phyloP scores from a whole-genome alignment of 2,113 vertebrate genomes.

The Actinemys pallida region DNA sequence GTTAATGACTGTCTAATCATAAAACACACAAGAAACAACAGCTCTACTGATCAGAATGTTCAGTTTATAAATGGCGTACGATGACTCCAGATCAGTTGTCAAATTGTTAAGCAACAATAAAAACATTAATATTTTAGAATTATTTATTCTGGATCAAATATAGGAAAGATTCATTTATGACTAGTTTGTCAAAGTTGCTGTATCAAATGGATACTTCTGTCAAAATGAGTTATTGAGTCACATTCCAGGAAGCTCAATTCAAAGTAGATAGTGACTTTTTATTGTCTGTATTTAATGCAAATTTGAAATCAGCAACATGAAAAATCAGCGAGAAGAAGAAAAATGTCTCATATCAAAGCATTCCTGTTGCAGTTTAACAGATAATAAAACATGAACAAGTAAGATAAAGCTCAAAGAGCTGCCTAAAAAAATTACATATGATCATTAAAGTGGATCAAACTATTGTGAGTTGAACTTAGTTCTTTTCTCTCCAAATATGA shows the following conservation, averaged over 20 bases:
- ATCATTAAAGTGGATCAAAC: background rate
- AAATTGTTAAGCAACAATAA: background rate
- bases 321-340: background rate
- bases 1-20: background rate
- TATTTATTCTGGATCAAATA: background rate
- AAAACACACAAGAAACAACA: background rate
- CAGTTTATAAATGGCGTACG: background rate
- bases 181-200: background rate
- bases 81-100: background rate
- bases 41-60: background rate
- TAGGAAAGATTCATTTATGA: background rate
- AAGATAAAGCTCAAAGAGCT: background rate
- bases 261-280: background rate
- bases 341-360: background rate
- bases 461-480: background rate
- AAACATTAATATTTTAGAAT: background rate
- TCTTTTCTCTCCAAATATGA: rapidly evolving
- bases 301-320: background rate
- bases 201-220: rapidly evolving
- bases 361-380: background rate
- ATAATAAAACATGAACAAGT: rapidly evolving
- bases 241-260: background rate
- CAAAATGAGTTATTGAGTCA: background rate
- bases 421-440: background rate
- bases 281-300: background rate